Conservation (phyloP, 2,888 invertebrate species). For the Kuschelorhynchus macadamiae region DNA sequence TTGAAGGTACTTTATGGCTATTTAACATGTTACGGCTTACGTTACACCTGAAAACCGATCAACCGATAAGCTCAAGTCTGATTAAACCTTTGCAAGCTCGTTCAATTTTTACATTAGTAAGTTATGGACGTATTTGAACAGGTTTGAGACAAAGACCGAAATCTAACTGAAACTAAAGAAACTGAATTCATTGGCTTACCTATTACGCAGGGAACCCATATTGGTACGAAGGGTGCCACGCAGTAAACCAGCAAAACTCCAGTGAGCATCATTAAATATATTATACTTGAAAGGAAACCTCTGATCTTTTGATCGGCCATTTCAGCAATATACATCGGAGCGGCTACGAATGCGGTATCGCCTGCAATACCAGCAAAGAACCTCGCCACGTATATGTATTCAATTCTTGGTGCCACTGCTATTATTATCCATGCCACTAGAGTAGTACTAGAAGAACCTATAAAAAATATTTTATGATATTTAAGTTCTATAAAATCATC, state of each 20-base stretch:
- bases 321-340: constrained; percentile 67
- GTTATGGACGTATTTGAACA: no score
- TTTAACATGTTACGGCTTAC: no score
- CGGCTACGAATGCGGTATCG: constrained; percentile 67
- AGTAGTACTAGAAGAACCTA: constrained; percentile 62
- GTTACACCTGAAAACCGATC: no score
- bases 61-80: no score
- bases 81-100: no score
- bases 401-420: constrained; percentile 60
- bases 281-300: constrained; percentile 65
- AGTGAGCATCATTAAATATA: constrained; percentile 65
- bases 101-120: no score
- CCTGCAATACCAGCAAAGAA: constrained; percentile 65
- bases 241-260: constrained; percentile 65
- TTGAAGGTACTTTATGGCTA: no score
- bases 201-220: constrained; percentile 57
- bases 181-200: constrained; percentile 5
- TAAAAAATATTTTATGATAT: no score
- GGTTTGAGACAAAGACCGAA: no score
- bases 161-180: no score
- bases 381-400: constrained; percentile 63
- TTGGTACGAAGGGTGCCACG: constrained; percentile 61
- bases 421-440: constrained; percentile 64
- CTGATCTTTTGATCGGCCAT: constrained; percentile 66
- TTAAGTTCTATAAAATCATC: no score